Evolutionary conservation across 2,797 vertebrate genomes (phyloP), one percentile per base, ranked within the genome.

Genomic region (Hirundo rustica): DNA sequence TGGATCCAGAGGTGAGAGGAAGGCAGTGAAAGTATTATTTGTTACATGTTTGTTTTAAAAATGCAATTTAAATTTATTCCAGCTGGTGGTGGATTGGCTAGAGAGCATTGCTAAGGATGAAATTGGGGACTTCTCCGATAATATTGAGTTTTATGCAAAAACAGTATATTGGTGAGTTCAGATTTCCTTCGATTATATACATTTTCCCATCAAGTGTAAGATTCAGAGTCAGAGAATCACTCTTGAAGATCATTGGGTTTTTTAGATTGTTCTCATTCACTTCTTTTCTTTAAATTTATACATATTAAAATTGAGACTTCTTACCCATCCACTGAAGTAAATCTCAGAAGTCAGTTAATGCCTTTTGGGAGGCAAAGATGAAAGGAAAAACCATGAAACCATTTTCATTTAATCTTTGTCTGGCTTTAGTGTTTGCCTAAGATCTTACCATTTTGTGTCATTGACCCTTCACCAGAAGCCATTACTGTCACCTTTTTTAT

Each of bases 71-170:
- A 77, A 94, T 90, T 87, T 94, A 83, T 97, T 96, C 55, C 96
- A 99, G 99, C 96, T 99, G 92, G 99, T 99, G 19, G 98, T 99
- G 50, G 99, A 99, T 97, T 99, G 99, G 99, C 96, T 99, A 74
- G 99, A 99, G 97, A 99, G 99, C 97, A 99, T 99, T 83, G 98
- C 99, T 94, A 99, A 99, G 97, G 99, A 99, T 95, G 99, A 99
- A 95, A 98, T 99, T 58, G 99, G 98, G 77, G 98, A 99, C 94
- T 99, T 99, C 96, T 99, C 99, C 0, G 99, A 99, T 95, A 99
- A 99, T 89, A 99, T 99, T 67, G 99, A 99, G 84, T 99, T 98
- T 97, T 99, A 99, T 82, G 99, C 99, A 90, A 99, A 99, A 96
- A 99, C 99, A 55, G 99, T 99, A 7, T 99, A 99, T 97, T 99